A percentile compares a stretch with the other conserved stretches of the same genome.
phyloP scores from a whole-genome alignment of 2,113 vertebrate species.

The Erythrolamprus reginae region DNA sequence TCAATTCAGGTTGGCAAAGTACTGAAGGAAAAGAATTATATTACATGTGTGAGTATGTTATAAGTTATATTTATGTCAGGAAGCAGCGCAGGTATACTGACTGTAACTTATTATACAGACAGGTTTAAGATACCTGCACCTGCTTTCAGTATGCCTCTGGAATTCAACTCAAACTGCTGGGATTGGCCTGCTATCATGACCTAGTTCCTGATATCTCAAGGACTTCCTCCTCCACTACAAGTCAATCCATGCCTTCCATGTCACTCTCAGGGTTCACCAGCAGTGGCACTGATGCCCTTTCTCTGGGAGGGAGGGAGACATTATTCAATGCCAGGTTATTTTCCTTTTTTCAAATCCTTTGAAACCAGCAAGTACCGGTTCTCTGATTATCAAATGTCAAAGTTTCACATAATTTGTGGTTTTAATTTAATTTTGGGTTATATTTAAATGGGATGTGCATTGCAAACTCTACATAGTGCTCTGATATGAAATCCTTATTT shows the following conservation, averaged over 20 bases:
- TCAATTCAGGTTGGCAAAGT: conserved; percentile 13
- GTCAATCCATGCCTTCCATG: neutral
- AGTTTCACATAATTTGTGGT: neutral
- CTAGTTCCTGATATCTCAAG: neutral
- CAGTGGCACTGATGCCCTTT: neutral
- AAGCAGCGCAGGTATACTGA: neutral
- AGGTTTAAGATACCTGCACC: neutral
- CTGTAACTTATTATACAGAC: neutral
- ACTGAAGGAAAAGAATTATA: neutral
- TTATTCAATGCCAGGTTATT: neutral
- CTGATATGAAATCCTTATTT: too few species aligned
- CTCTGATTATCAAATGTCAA: neutral
- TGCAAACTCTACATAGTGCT: neutral
- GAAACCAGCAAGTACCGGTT: neutral
- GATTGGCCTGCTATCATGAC: neutral
- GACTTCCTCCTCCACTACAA: neutral
- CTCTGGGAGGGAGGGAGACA: neutral
- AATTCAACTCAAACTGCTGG: neutral
- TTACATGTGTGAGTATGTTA: neutral
- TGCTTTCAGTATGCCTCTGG: neutral
- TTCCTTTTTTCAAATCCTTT: neutral
- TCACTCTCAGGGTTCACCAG: neutral
- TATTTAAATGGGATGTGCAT: neutral
- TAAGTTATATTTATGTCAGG: neutral
- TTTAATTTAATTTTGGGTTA: neutral